Base-by-base conservation (phyloP, 2,888 invertebrate genomes). In the Chymomyza amoena region DNA sequence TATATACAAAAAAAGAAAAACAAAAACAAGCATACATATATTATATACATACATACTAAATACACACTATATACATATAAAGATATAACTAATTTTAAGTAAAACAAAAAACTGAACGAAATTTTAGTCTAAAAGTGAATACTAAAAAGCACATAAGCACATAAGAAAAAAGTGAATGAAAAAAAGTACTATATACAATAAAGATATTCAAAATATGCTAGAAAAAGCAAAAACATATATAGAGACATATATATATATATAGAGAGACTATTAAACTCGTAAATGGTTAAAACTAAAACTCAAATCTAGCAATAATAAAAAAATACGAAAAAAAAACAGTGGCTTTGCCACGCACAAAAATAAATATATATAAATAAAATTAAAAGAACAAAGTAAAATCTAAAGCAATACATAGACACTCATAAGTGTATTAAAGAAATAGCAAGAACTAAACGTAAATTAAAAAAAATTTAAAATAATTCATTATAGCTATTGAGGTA, bases 401-500 rank as follows among this genome's bases (percentile, higher is more conserved):
- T 74, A 82, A 83, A 83, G 87, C 87, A 83, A 83, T 87, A 83
- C 83, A 87, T 83, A 84, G 84, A 83, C 82, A 83, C 87, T 83
- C 84, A 75, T 81, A 82, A 74, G 75, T 84, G 84, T 80, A 83
- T 81, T 77, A 82, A 79, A 83, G 62, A 20, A 62, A 60, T 61
- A 57, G 63, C 61, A 62, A 57, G 61, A 9, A 63, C 32, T 69
- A 67, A 69, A 65, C 2, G 25, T 25, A 62, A 69, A 76, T 68
- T 64, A 52, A 66, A 63, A 36, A 69, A 67, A 67, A 67, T 65
- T 68, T 50, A 72, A 75, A 20, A 18, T 16, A 16, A 39, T 39
- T 10, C 3, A 39, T 13, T 13, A 39, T 62, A 72, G 75, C 15
- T 52, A 76, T 69, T 69, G 64, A 61, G 18, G 32, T 64, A 66